These are phyloP conservation scores for Sciurus carolinensis DNA, from an alignment of 2,797 vertebrate genomes.

Conservation along the genomic window DNA sequence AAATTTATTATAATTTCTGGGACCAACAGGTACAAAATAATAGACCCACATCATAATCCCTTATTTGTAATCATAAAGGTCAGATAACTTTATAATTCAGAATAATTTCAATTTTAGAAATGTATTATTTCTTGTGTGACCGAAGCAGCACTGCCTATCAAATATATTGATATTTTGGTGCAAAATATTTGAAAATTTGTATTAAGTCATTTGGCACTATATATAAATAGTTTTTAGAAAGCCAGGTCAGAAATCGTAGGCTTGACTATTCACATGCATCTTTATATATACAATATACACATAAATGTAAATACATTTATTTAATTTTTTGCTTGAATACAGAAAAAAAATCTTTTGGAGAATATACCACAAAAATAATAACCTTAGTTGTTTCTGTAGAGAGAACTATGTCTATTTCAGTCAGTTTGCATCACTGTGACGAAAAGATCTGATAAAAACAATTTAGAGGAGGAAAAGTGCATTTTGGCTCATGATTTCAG, in stretches of 20 bases:
- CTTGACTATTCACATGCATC: not conserved
- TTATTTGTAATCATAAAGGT: not conserved
- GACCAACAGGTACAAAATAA: not conserved
- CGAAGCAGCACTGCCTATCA: no score
- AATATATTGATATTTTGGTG: not conserved
- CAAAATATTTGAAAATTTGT: slow-evolving; percentile 15
- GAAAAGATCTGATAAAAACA: no score
- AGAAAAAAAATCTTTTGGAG: not conserved
- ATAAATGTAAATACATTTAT: not conserved
- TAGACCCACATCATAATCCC: not conserved
- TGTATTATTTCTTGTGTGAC: not conserved
- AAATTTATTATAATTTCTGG: not conserved
- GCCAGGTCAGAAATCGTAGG: not conserved
- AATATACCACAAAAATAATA: no score
- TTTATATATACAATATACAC: not conserved
- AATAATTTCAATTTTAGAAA: not conserved
- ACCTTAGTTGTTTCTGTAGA: no score
- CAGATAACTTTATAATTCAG: not conserved
- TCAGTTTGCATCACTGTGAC: no score
- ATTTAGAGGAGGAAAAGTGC: no score
- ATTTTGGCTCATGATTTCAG: no score
- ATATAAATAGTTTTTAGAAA: not conserved
- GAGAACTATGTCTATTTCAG: no score
- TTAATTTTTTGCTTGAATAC: not conserved
- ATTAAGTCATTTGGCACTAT: not conserved